Base-by-base conservation (phyloP, 1,140 invertebrate genomes). In the Papilio machaon region DNA sequence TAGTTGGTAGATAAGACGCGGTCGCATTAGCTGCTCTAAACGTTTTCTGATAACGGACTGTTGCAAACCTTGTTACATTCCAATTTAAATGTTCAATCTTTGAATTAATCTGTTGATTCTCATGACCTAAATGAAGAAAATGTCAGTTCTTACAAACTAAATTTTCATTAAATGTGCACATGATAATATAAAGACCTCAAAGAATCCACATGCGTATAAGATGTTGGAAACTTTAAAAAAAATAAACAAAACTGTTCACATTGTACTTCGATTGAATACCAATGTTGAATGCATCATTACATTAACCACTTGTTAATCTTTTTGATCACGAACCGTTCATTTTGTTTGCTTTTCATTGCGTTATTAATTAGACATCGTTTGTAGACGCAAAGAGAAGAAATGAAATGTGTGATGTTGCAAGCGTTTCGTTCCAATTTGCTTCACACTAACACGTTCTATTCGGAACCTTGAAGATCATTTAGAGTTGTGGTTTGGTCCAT, bases 331-430 rank as follows among this genome's bases (percentile, higher is more conserved):
- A 75, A 23, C 46, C 47, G 73, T 23, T 75, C 73, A 30, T 67
- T 67, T 75, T 30, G 73, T 75, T 75, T 75, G n/a, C 19, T 23
- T 49, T 75, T 47, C 73, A 75, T 75, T 75, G 73, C 73, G 46
- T 75, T 46, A 75, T 75, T 30, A 75, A 75, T 75, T 75, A 75
- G 43, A 49, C n/a, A 49, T 52, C 19, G 46, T 75, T 49, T 49
- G 73, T 75, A 49, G 19, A 30, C 73, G n/a, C 73, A 47, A 47
- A 49, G 73, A 75, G 47, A 49, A 47, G 73, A 67, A 75, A 75
- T 30, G 73, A 23, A 75, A 75, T 13, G 73, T 75, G 47, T 49
- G 43, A 75, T 23, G 64, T 64, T 64, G 73, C 46, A 75, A 75
- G 46, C 73, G 47, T 49, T 67, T 30, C 64, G 64, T 67, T 67